Evolutionary conservation across 2,888 invertebrate genomes (phyloP).

Genomic region (Diloba caeruleocephala): DNA sequence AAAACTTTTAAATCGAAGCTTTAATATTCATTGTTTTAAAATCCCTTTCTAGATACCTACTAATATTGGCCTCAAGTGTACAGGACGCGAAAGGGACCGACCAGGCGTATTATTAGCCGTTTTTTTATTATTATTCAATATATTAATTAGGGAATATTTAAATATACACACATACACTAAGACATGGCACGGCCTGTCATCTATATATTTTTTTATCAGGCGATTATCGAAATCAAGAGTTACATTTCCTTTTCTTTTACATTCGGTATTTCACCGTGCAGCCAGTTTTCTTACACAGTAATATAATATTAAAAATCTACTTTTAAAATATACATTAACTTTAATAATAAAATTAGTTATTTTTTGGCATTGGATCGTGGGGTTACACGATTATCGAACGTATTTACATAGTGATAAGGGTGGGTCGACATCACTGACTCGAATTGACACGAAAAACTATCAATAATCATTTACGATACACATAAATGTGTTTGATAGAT

Average conservation of each 20-base stretch:
- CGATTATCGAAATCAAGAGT: slow-evolving; percentile 52
- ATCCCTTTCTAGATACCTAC: slow-evolving; percentile 48
- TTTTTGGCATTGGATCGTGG: slow-evolving; percentile 77
- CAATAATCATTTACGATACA: slow-evolving; percentile 32
- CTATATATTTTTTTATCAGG: slow-evolving; percentile 53
- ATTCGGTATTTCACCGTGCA: slow-evolving; percentile 86
- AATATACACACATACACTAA: slow-evolving; percentile 69
- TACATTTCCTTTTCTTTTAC: slow-evolving; percentile 41
- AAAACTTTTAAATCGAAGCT: slow-evolving; percentile 65
- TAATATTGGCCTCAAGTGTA: slow-evolving; percentile 46
- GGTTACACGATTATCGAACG: slow-evolving; percentile 64
- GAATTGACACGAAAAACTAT: slow-evolving; percentile 55
- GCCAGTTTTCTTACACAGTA: slow-evolving; percentile 64
- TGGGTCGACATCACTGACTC: slow-evolving; percentile 60
- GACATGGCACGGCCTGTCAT: slow-evolving; percentile 77
- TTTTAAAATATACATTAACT: slow-evolving; percentile 66
- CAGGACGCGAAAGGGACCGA: slow-evolving; percentile 35
- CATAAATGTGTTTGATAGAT: slow-evolving; percentile 31
- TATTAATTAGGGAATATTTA: slow-evolving; percentile 63
- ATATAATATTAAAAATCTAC: slow-evolving; percentile 64
- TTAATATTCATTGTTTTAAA: slow-evolving; percentile 66
- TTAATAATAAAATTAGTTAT: slow-evolving; percentile 66
- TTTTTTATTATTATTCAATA: slow-evolving; percentile 51
- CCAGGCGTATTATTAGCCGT: slow-evolving; percentile 45
- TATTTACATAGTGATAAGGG: slow-evolving; percentile 68